Base-by-base conservation (phyloP, 2,797 vertebrate species). In the Poliocrania exsul region DNA sequence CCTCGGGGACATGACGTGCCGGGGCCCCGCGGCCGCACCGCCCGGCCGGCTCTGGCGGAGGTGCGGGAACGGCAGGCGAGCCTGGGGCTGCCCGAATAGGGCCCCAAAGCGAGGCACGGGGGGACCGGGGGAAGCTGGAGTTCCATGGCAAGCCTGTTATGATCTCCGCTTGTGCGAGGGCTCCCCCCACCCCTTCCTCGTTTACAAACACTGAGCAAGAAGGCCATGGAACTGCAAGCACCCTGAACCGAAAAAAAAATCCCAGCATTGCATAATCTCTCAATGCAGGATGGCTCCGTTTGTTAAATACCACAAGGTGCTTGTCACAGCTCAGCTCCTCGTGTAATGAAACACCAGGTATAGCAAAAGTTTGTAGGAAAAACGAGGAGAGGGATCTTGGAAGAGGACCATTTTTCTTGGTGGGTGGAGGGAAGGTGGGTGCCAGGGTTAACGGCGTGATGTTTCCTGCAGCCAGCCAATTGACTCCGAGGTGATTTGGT, bases 341-440 rank as follows among this genome's bases (percentile, higher is more conserved):
- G 77, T 95, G 97, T 96, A 97, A 97, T 97, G 97, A 97, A 97
- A 96, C 95, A 94, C 89, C 58, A 44, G 96, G 95, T 96, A 96
- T 96, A 96, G 84, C 73, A 61, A 95, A 95, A 97, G 66, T 95
- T 96, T 93, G 91, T 80, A 95, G 94, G 71, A 91, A 91, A 95
- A 92, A 85, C 25, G 53, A 87, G 92, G 81, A 89, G 83, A 82
- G 91, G 87, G 85, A 79, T 79, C 79, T 83, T 92, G 73, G 85
- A 92, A 83, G 96, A 94, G 75, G 66, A 93, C 85, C 67, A 75
- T 96, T 97, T 97, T 96, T 97, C 95, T 95, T 90, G 90, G 57
- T 44, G 90, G 96, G 91, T 92, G 93, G 83, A 96, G 94, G 95
- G 62, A 83, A 58, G 60, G 20, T 90, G 88, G 92, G 58, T 83